These are phyloP conservation scores for Melinaea menophilus DNA, from an alignment of 2,888 invertebrate genomes.

Conservation along the genomic window DNA sequence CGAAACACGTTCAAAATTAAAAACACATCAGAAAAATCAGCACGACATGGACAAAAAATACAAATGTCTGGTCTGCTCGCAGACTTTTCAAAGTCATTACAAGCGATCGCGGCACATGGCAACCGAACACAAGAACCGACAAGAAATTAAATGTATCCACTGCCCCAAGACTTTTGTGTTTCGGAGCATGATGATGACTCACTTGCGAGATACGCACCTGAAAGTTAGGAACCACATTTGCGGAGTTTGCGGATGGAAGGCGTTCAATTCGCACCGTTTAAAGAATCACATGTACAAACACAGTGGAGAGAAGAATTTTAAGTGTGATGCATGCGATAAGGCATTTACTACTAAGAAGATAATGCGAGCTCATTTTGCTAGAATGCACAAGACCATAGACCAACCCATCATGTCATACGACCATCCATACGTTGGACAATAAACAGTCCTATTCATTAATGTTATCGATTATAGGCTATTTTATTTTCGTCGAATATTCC, in stretches of 20 bases:
- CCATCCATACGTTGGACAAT: slow-evolving; percentile 46
- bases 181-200: slow-evolving; percentile 70
- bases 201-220: slow-evolving; percentile 61
- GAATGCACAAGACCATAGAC: slow-evolving; percentile 58
- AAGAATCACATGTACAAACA: slow-evolving; percentile 73
- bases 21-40: slow-evolving; percentile 66
- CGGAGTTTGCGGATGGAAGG: slow-evolving; percentile 65
- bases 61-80: slow-evolving; percentile 68
- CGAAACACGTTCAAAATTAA: slow-evolving; percentile 67
- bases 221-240: slow-evolving; percentile 65
- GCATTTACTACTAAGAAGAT: slow-evolving; percentile 69
- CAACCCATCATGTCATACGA: slow-evolving; percentile 45
- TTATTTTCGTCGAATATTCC: background rate
- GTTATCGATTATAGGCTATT: background rate
- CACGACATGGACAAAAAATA: slow-evolving; percentile 71
- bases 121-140: slow-evolving; percentile 58
- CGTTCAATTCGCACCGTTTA: slow-evolving; percentile 68
- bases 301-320: slow-evolving; percentile 70
- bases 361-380: slow-evolving; percentile 61
- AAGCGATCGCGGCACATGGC: slow-evolving; percentile 67
- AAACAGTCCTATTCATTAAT: background rate
- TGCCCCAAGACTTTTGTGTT: slow-evolving; percentile 70
- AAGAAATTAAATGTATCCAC: slow-evolving; percentile 64
- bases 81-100: slow-evolving; percentile 62
- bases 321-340: slow-evolving; percentile 64